A percentile compares a stretch with the other conserved stretches of the same genome.
These are phyloP conservation scores for Thaleichthys pacificus DNA, from an alignment of 2,797 vertebrate species.

Conservation along the genomic window DNA sequence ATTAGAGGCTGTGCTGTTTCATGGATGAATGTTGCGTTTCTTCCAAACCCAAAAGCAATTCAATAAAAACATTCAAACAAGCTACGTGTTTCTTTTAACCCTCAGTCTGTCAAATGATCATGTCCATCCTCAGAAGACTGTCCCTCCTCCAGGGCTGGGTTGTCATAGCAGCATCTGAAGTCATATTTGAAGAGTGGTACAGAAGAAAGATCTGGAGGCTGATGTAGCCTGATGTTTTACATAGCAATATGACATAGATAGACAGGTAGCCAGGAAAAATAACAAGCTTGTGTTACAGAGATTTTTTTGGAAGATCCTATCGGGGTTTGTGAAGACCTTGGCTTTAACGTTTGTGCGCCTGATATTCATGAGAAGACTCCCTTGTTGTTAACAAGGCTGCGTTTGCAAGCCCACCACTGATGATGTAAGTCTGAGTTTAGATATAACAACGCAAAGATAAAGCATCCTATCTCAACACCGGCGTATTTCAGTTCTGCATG, in stretches of 20 bases:
- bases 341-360: neutral
- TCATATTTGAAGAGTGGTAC: neutral
- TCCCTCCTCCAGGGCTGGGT: constrained; percentile 44
- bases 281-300: no score
- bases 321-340: neutral
- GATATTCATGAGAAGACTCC: neutral
- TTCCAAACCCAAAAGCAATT: constrained; percentile 34
- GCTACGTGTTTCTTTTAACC: constrained; percentile 63
- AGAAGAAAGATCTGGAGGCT: neutral
- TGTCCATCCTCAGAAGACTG: constrained; percentile 48
- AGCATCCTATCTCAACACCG: neutral
- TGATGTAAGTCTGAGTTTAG: constrained; percentile 10
- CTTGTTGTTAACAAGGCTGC: constrained; percentile 10
- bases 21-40: constrained; percentile 53
- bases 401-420: neutral
- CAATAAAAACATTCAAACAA: constrained; percentile 64
- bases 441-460: neutral
- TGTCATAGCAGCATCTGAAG: neutral
- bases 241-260: neutral
- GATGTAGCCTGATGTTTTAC: no score
- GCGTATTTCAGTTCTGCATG: neutral
- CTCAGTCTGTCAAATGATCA: constrained; percentile 57
- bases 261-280: neutral
- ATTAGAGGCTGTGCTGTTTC: constrained; percentile 31
- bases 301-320: no score